Base-by-base conservation (phyloP, 2,797 vertebrate species). In the Helarctos malayanus region DNA sequence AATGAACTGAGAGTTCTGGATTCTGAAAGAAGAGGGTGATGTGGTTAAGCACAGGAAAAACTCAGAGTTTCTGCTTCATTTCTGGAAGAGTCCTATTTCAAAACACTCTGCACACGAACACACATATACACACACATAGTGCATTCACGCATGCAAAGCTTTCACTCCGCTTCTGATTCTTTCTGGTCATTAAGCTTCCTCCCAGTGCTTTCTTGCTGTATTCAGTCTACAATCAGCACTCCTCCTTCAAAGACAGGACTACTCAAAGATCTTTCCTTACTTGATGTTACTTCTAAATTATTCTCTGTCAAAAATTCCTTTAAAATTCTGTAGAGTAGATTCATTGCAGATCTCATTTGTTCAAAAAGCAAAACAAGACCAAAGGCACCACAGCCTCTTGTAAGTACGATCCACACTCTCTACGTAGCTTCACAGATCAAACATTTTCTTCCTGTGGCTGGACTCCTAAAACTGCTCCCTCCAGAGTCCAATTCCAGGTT, bases 261-360 rank as follows among this genome's bases (percentile, higher is more conserved):
- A 76, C 16, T 45, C 59, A 82, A 2, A 69, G 16, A 61, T 69
- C 18, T 49, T 69, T 83, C 23, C 18, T 69, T 45, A 45, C 18
- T 18, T 87, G 59, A 87, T 84, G 68, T 78, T 88, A 38, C 41
- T 47, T 76, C 45, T 94, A 54, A 94, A 83, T 78, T 88, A 59
- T 76, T 69, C 52, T 69, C 13, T 52, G 4, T 69, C 45, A 76
- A 54, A 73, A 82, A 54, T 82, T 57, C 35, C 45, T 88, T 69
- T 88, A 47, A 57, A 68, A 88, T 61, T 87, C 57, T n/a, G 19
- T 57, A 68, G 35, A 90, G 25, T 69, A 16, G 73, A 80, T 63
- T 69, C 35, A 25, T 4, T 57, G 69, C 35, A 76, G 52, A 91
- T 91, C 32, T 54, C 19, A 47, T 38, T 59, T 75, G 45, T 71